A percentile compares a stretch with the other conserved stretches of the same genome.
Evolutionary conservation across 1,140 invertebrate species (phyloP).

Genomic region (Myzus persicae): DNA sequence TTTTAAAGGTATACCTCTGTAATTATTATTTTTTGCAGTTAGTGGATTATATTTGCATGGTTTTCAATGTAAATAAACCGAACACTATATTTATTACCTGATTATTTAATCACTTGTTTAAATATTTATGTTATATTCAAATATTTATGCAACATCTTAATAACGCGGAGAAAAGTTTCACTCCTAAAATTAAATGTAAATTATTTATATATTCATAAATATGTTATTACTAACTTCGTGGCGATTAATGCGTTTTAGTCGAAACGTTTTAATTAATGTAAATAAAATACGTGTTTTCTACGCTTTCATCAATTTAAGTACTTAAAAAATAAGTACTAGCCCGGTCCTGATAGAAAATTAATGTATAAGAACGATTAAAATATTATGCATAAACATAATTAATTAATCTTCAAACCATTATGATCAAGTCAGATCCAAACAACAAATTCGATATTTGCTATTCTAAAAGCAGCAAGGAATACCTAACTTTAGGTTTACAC

Average conservation of each 20-base stretch:
- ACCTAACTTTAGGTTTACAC: neutral
- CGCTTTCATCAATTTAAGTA: slow-evolving; percentile 1
- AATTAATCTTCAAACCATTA: neutral
- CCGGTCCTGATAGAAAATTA: neutral
- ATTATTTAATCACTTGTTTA: neutral
- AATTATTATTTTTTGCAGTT: neutral
- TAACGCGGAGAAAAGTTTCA: slow-evolving; percentile 10
- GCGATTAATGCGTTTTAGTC: neutral
- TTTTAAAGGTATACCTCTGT: neutral
- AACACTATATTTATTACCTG: neutral
- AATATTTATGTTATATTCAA: slow-evolving; percentile 3
- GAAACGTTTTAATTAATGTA: slow-evolving; percentile 5
- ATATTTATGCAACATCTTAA: slow-evolving; percentile 12
- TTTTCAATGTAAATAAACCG: slow-evolving; percentile 19
- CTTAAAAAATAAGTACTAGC: neutral
- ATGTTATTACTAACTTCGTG: neutral
- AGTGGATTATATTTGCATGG: neutral
- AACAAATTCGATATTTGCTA: neutral
- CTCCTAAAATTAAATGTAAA: neutral
- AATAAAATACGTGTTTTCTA: slow-evolving; percentile 13
- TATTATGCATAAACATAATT: slow-evolving; percentile 2
- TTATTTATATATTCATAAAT: neutral
- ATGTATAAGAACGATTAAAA: neutral
- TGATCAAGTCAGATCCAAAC: neutral
- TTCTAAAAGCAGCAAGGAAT: neutral